Base-by-base conservation (phyloP, 1,140 invertebrate genomes). In the Rhizoglyphus robini region DNA sequence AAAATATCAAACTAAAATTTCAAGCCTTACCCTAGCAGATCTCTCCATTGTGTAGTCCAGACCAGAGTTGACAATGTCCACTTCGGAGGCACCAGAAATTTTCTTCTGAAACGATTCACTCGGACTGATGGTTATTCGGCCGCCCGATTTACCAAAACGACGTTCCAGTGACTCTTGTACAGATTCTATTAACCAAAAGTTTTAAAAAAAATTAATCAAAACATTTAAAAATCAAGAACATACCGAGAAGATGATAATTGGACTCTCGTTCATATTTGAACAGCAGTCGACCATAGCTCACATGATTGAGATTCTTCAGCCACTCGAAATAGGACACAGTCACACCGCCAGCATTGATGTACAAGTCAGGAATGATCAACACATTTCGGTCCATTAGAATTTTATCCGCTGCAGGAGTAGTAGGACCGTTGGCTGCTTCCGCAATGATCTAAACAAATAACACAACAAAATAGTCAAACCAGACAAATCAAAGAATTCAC, bases 311-410 rank as follows among this genome's bases (percentile, higher is more conserved):
- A n/a, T n/a, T n/a, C n/a, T n/a, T n/a, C n/a, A n/a, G n/a, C n/a
- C n/a, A 99, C 76, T 99, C 96, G 79, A 99, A 99, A 82, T 97
- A 99, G 27, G 95, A 99, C 11, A 99, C 96, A 23, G 96, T 99
- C 3, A 99, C 96, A 90, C 94, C 94, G 79, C 95, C 95, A 71
- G 92, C 93, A 80, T n/a, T n/a, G n/a, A n/a, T n/a, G n/a, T n/a
- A n/a, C n/a, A n/a, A n/a, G n/a, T n/a, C n/a, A n/a, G n/a, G 96
- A 74, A 99, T 96, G 62, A 99, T 88, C 25, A 99, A 82, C 71
- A 96, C 86, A 75, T 97, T 97, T 72, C 86, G 86, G 47, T 96
- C 87, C 65, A 93, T 84, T 4, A 99, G 82, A 74, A 99, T 95
- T 73, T 90, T 86, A 75, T 99, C 94, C 20, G 93, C 96, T 32